Evolutionary conservation across 2,113 vertebrate genomes (phyloP), one percentile per base, ranked within the genome.

Genomic region (Egretta garzetta): DNA sequence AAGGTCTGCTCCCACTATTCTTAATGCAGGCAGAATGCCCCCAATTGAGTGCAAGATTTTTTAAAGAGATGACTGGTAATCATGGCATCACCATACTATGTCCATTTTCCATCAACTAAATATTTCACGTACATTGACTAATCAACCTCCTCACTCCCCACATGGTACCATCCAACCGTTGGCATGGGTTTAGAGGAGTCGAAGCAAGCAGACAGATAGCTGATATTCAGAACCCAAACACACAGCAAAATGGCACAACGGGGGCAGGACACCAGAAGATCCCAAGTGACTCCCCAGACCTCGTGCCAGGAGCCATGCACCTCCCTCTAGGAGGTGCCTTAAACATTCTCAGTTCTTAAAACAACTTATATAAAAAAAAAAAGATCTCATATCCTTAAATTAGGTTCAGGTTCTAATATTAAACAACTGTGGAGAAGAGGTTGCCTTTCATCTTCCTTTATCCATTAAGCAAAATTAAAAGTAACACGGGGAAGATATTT

Each of bases 181-280:
- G 58, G 39, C 39, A 55, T 7, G 5, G 3, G 37, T 66, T 27
- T n/a, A 81, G 45, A 93, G 53, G 19, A 39, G 35, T 1, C 23
- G 49, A 83, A 80, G 63, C 39, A 64, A 45, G 71, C 39, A 12
- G 53, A 59, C 7, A 74, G 43, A 37, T n/a, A 64, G 8, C 30
- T 77, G 49, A 28, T 71, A 79, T 28, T 45, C 64, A 70, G 59
- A 58, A 53, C 16, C 27, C 64, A 49, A 66, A 85, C 43, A 63
- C 1, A 43, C 2, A 24, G 35, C 15, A 16, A 33, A 56, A 58
- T 10, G 70, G 56, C 60, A 53, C 45, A 4, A 12, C 0, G 6
- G 39, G 17, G 35, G 41, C 2, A 0, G 49, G 50, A 30, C 0
- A 2, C 3, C 72, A 66, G 22, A 33, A 66, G 33, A 32, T 24